phyloP scores from a whole-genome alignment of 2,113 vertebrate species.

The Bettongia penicillata region DNA sequence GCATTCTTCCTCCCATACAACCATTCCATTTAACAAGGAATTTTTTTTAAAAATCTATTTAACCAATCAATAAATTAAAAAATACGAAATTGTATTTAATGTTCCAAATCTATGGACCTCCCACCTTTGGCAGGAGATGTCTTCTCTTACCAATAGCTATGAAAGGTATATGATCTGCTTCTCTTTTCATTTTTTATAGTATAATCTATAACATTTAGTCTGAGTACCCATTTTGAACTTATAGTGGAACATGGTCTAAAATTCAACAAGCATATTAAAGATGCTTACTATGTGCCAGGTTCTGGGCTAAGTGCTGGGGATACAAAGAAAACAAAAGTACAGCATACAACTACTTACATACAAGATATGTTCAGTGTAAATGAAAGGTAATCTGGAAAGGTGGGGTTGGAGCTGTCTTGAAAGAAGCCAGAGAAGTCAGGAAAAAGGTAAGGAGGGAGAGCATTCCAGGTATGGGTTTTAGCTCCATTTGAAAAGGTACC shows the following conservation, averaged over 20 bases:
- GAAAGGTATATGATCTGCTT: not conserved
- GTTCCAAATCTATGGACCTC: not conserved
- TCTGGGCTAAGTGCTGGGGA: not conserved
- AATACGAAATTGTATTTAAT: not conserved
- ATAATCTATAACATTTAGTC: not conserved
- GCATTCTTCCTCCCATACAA: not conserved
- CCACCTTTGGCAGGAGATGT: too few species aligned
- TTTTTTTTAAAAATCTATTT: not conserved
- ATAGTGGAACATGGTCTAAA: not conserved
- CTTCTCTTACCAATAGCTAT: not conserved
- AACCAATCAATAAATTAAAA: not conserved
- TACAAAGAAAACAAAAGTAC: not conserved
- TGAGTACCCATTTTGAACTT: not conserved
- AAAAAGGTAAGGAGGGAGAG: too few species aligned
- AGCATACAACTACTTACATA: not conserved
- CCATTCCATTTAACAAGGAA: not conserved
- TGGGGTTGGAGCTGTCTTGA: too few species aligned
- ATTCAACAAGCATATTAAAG: not conserved
- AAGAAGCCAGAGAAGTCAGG: too few species aligned
- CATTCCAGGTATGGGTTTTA: too few species aligned
- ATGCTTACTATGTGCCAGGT: not conserved
- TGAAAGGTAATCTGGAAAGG: not conserved
- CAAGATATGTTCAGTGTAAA: not conserved
- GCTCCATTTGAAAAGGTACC: too few species aligned
- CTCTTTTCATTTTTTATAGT: not conserved